Evolutionary conservation across 2,797 vertebrate genomes (phyloP), one percentile per base, ranked within the genome.

Genomic region (Sebastes matsubarae): DNA sequence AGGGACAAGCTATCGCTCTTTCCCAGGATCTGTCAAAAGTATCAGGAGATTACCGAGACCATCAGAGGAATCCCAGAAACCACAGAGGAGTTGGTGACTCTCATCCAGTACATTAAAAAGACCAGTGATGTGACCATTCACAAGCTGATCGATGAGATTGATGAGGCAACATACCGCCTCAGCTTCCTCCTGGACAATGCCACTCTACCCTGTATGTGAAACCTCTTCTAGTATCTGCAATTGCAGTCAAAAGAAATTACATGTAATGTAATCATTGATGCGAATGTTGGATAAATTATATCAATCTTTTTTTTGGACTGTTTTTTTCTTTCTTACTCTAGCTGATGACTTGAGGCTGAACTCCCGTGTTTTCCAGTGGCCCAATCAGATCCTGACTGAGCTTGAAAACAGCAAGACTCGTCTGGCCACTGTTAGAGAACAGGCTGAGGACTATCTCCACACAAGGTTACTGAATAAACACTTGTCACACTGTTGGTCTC

Each of bases 281-380:
- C 2, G 2, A 38, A 13, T 50, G 30, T 11, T 70, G 6, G 59
- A 54, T 67, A 27, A 69, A 3, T 29, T 54, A 5, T 52, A 3
- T 27, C 5, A 18, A 1, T 63, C 1, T 42, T 20, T 34, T 38
- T 58, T 32, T 25, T 64, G n/a, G 7, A 8, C 9, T 16, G 75
- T 84, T 22, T 46, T 46, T 52, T 32, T 72, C 18, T 63, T 10
- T 69, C 9, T 64, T 34, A 13, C 57, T 68, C 24, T 54, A 99
- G 98, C 52, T 77, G 95, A 97, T 55, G 97, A 99, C 77, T 84
- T 98, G 81, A 96, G 93, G 77, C 82, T 99, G 88, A 98, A 98
- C 84, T 95, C 96, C 59, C 75, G 36, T 7, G 92, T 97, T 77
- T 97, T 98, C 86, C 93, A 94, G 59, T 99, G 97, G 97, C 97